Conservation (phyloP, 1,140 invertebrate species). For the Portunus trituberculatus region DNA sequence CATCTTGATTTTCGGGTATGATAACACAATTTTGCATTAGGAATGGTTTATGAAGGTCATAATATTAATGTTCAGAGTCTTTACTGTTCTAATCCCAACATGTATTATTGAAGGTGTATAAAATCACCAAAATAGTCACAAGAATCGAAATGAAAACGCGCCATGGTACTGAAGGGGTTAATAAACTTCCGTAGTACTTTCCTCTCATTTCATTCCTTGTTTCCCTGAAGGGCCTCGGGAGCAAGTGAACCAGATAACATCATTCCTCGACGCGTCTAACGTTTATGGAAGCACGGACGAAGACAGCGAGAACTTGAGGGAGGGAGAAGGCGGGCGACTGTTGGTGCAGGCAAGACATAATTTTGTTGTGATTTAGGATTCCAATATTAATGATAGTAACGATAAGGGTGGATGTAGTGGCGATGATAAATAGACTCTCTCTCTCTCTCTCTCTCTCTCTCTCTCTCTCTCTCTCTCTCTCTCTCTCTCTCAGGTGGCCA, state of each 20-base stretch:
- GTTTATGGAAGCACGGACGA: constrained; percentile 93
- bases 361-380: too few relatives aligned
- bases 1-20: too few relatives aligned
- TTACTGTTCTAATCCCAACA: too few relatives aligned
- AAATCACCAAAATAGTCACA: too few relatives aligned
- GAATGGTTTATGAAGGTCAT: too few relatives aligned
- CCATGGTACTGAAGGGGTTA: too few relatives aligned
- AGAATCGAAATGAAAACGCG: too few relatives aligned
- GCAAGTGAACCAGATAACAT: constrained; percentile 90
- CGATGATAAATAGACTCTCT: neutral
- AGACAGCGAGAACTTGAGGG: constrained; percentile 86
- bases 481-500: neutral
- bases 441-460: neutral
- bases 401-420: neutral
- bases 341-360: neutral
- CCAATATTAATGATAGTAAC: neutral
- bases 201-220: too few relatives aligned
- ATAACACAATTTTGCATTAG: too few relatives aligned
- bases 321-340: constrained; percentile 85
- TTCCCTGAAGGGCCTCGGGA: constrained; percentile 86
- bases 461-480: neutral
- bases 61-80: too few relatives aligned
- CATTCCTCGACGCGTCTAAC: constrained; percentile 94
- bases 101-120: too few relatives aligned
- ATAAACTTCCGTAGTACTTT: too few relatives aligned